A percentile compares a stretch with the other conserved stretches of the same genome.
These are phyloP conservation scores for Leucoraja erinaceus DNA, from an alignment of 2,113 vertebrate species.

Conservation along the genomic window DNA sequence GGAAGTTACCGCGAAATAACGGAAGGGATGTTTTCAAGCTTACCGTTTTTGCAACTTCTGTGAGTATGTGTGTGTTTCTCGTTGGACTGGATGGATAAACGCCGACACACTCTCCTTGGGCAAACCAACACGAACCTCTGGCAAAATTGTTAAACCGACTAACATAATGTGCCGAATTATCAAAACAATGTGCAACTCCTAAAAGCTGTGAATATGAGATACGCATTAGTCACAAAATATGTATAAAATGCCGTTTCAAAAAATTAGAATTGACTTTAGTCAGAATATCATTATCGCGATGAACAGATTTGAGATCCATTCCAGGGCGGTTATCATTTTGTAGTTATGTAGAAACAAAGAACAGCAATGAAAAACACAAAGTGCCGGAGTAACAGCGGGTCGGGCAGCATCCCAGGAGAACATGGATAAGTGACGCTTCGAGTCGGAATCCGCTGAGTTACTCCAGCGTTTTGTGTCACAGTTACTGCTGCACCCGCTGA, in stretches of 20 bases:
- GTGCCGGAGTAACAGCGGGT: too few relatives aligned
- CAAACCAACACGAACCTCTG: neutral
- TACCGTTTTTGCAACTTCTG: conserved; percentile 88
- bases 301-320: neutral
- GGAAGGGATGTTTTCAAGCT: conserved; percentile 89
- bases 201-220: neutral
- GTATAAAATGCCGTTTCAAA: neutral
- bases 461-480: too few relatives aligned
- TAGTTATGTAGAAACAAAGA: too few relatives aligned
- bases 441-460: too few relatives aligned
- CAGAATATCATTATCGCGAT: too few relatives aligned
- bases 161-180: neutral
- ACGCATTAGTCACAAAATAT: neutral
- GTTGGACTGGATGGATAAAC: neutral
- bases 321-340: neutral
- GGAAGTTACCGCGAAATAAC: conserved; percentile 87
- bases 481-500: too few relatives aligned
- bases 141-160: neutral
- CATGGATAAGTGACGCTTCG: too few relatives aligned
- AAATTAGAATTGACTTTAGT: neutral
- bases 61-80: conserved; percentile 55
- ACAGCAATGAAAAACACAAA: too few relatives aligned
- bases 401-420: too few relatives aligned
- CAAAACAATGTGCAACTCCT: neutral
- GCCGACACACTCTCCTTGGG: too few relatives aligned